Evolutionary conservation across 2,113 vertebrate genomes (phyloP), one percentile per base, ranked within the genome.

Genomic region (Bos indicus): DNA sequence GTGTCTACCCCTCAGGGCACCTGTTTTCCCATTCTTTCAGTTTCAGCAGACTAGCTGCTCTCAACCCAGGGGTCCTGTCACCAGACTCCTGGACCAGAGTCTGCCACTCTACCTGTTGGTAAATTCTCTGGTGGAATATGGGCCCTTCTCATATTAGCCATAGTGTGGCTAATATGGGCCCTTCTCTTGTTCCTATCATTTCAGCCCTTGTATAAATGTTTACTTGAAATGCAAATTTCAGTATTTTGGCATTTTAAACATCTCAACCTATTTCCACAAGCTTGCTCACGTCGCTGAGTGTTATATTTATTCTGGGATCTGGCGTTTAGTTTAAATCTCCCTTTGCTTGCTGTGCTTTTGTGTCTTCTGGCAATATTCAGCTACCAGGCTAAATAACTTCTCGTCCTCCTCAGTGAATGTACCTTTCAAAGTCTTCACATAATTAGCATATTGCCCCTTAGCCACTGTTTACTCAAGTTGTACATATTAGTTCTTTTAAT

Each of bases 401-500:
- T 88, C 26, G 52, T 82, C 78, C 95, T 96, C 94, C 87, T 94
- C 54, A 25, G 88, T 54, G n/a, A 86, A 97, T 88, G 84, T 52
- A 81, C 93, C 51, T 95, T 98, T 98, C 90, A 95, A 10, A 81
- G 81, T 98, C 90, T 5, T 77, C 81, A 80, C 62, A 74, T 78
- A n/a, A 87, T 96, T 97, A 96, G 87, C 91, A 85, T 91, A 97
- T 90, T 28, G 57, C 95, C 81, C 95, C 84, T 91, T 97, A 97
- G 96, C 95, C 88, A 87, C 43, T 33, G 2, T 85, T 94, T 98
- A 97, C 95, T 97, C 88, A 98, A 98, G 94, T 93, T 95, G 28
- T 92, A 52, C 60, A 48, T 91, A 86, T 97, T 83, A 98, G 86
- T 88, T 98, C 93, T 95, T 98, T 97, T 94, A 94, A 90, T 97